These are phyloP conservation scores for Colius striatus DNA, from an alignment of 2,113 vertebrate species.

Conservation along the genomic window DNA sequence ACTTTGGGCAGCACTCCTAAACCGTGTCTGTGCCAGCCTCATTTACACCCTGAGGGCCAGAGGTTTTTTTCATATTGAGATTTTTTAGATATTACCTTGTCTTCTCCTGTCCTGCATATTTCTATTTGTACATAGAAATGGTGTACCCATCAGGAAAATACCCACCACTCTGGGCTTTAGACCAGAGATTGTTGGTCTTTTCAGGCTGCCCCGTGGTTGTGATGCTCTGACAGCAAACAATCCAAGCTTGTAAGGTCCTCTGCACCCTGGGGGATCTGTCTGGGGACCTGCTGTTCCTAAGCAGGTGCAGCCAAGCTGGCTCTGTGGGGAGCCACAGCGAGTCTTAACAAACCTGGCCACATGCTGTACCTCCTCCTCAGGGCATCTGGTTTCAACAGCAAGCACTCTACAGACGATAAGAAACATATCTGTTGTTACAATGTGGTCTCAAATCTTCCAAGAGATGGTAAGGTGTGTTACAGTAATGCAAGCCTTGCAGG, in stretches of 20 bases:
- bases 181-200: not conserved
- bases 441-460: not conserved
- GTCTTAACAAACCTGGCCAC: fast-evolving
- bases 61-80: not conserved
- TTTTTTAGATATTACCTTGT: not conserved
- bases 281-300: not conserved
- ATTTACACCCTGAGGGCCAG: not conserved
- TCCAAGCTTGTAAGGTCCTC: not conserved
- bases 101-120: not conserved
- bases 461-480: not conserved
- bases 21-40: fast-evolving
- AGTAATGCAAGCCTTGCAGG: not conserved
- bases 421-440: not conserved
- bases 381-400: not conserved
- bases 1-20: not conserved
- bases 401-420: too few species aligned
- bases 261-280: not conserved
- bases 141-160: not conserved
- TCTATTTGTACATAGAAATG: not conserved
- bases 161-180: not conserved
- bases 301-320: not conserved
- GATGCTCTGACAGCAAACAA: not conserved
- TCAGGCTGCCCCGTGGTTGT: fast-evolving
- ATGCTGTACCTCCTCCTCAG: not conserved
- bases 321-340: not conserved